These are phyloP conservation scores for Bombus cullumanus DNA, from an alignment of 1,140 invertebrate species.

Conservation along the genomic window DNA sequence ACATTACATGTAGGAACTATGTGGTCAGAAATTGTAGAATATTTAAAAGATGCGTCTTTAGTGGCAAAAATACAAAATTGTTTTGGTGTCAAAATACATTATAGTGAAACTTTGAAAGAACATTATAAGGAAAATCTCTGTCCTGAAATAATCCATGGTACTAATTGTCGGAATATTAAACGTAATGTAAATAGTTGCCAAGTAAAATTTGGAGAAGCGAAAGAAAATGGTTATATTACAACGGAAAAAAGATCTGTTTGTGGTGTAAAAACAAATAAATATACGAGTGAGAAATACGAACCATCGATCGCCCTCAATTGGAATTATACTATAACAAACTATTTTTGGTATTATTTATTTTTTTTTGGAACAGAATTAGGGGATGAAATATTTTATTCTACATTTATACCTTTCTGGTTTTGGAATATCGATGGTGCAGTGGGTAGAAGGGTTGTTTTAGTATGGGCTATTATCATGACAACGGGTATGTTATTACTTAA, in stretches of 20 bases:
- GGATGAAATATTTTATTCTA: slow-evolving; percentile 94
- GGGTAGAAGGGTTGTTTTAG: slow-evolving; percentile 89
- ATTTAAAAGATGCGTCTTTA: slow-evolving; percentile 87
- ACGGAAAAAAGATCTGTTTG: slow-evolving; percentile 16
- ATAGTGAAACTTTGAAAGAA: slow-evolving; percentile 70
- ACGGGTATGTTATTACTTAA: slow-evolving; percentile 84
- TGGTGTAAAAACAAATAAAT: slow-evolving; percentile 26
- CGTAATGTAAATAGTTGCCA: slow-evolving; percentile 65
- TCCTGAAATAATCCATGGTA: slow-evolving; percentile 70
- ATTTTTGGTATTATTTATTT: slow-evolving; percentile 94
- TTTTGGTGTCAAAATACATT: slow-evolving; percentile 86
- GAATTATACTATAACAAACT: slow-evolving; percentile 87
- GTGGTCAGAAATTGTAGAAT: slow-evolving; percentile 81
- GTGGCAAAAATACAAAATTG: slow-evolving; percentile 89
- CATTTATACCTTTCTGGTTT: slow-evolving; percentile 95
- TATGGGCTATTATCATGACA: slow-evolving; percentile 94
- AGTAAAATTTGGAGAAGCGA: slow-evolving; percentile 36
- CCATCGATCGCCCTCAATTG: slow-evolving; percentile 37
- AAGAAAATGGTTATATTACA: slow-evolving; percentile 51
- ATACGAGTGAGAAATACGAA: slow-evolving; percentile 3
- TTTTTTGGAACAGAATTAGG: slow-evolving; percentile 91
- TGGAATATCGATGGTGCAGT: slow-evolving; percentile 95
- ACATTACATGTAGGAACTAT: slow-evolving; percentile 58
- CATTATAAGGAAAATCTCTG: slow-evolving; percentile 69
- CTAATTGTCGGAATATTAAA: slow-evolving; percentile 55